Evolutionary conservation across 2,113 vertebrate species (phyloP).

Genomic region (human (Homo sapiens)): GRCh38 chr11:114125501-114126000

Average conservation of each 20-base stretch:
- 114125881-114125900: background rate
- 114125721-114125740: background rate
- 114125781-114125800: background rate
- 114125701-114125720: background rate
- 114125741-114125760: no score
- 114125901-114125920: background rate
- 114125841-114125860: background rate
- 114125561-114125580: background rate
- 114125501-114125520: background rate
- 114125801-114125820: background rate
- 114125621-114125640: background rate
- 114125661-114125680: background rate
- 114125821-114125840: background rate
- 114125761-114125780: background rate
- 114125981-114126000: background rate
- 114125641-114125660: background rate
- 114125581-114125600: background rate
- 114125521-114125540: background rate
- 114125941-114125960: background rate
- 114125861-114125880: background rate
- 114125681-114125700: background rate
- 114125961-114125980: background rate
- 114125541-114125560: background rate
- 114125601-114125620: background rate
- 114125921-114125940: background rate